Evolutionary conservation across 2,113 vertebrate genomes (phyloP), one percentile per base, ranked within the genome.

Genomic region (Hystrix cristata): DNA sequence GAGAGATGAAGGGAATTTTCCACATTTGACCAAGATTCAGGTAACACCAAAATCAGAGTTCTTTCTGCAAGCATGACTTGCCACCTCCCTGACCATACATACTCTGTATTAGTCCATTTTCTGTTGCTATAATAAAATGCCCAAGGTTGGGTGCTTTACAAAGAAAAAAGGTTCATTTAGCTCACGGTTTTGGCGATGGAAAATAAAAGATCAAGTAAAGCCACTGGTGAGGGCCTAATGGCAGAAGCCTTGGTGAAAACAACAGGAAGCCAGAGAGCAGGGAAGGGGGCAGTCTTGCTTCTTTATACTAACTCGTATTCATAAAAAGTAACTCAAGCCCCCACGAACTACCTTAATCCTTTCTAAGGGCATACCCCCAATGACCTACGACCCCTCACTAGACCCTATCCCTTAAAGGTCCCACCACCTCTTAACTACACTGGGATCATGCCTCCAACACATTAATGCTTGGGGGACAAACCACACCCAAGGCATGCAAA

Each of bases 11-110:
- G 38, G 60, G 25, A 59, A 51, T 13, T 64, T 46, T 9, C 48
- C 7, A 53, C 29, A 51, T 57, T 87, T 48, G 38, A 74, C 18
- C n/a, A 51, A 29, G 19, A 81, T 57, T 76, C 59, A 69, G 31
- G 19, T 2, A 5, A 48, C 91, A 76, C 12, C 57, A 15, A 46
- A 64, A 23, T 55, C 74, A 34, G 10, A 71, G 48, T 65, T 92
- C 55, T 82, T 86, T n/a, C 72, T 48, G 25, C 7, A 11, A 67
- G n/a, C 15, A 38, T 1, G 9, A 10, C 31, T 29, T 43, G 48
- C 31, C 4, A 0, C 38, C 57, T 65, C 86, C 90, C 62, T 43
- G 60, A 29, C 59, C 0, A 3, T 11, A 1, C 27, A 5, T 0
- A 0, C 14, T 18, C 7, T 69, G 7, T 51, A 62, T 38, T 0